A percentile compares a stretch with the other conserved stretches of the same genome.
These are phyloP conservation scores for Harpalus rufipes DNA, from an alignment of 2,888 invertebrate species.

Conservation along the genomic window DNA sequence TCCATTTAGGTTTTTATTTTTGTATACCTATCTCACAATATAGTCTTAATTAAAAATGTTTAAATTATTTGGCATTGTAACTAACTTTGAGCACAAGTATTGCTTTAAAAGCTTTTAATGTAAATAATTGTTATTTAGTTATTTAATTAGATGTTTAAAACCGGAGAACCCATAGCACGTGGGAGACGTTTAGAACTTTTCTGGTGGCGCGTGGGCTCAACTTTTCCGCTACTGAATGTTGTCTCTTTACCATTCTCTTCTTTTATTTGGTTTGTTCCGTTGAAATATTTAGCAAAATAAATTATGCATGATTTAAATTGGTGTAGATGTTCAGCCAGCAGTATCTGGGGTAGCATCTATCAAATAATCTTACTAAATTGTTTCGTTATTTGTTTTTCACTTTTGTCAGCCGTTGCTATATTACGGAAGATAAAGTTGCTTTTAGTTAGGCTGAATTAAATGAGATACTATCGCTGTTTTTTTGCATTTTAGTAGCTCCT, in stretches of 20 bases:
- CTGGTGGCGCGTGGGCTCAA: background rate
- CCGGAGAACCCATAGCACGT: background rate
- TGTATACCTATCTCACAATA: too few relatives aligned
- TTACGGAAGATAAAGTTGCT: background rate
- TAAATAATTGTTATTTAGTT: background rate
- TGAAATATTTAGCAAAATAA: constrained; percentile 32
- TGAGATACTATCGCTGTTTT: background rate
- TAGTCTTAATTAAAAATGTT: too few relatives aligned
- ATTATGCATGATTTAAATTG: constrained; percentile 40
- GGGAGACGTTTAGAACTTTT: background rate
- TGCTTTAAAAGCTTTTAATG: background rate
- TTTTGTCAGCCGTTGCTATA: constrained; percentile 17
- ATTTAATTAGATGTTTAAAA: background rate
- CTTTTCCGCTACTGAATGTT: background rate
- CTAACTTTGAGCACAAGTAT: background rate
- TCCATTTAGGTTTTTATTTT: too few relatives aligned
- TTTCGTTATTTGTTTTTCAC: constrained; percentile 13
- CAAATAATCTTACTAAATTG: constrained; percentile 23
- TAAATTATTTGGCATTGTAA: too few relatives aligned
- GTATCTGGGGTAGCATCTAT: constrained; percentile 13
- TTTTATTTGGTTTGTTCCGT: constrained; percentile 27
- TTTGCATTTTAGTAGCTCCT: background rate
- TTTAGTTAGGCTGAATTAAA: background rate
- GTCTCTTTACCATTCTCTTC: background rate
- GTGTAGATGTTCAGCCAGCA: background rate